Evolutionary conservation across 2,888 invertebrate species (phyloP).

Genomic region (Mesochorus sp.): DNA sequence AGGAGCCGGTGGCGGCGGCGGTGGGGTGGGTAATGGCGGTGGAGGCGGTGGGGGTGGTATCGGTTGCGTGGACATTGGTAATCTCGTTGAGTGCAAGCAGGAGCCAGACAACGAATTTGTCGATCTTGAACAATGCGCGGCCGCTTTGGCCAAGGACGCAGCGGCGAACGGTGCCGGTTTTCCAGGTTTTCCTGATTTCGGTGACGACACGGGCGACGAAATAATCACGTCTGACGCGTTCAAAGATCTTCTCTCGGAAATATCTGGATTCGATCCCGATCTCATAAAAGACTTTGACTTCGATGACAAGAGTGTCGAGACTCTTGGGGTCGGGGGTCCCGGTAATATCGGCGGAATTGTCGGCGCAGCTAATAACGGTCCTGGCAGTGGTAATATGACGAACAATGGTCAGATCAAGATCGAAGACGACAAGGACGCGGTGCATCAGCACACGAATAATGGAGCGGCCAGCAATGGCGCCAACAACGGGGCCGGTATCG

Average conservation of each 20-base stretch:
- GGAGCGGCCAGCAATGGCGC: conserved; percentile 70
- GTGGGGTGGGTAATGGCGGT: conserved; percentile 73
- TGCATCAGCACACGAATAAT: conserved; percentile 73
- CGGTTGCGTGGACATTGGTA: conserved; percentile 84
- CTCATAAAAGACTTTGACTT: conserved; percentile 92
- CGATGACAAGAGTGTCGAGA: conserved; percentile 84
- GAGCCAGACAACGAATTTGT: conserved; percentile 94
- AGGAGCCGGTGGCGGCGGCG: conserved; percentile 82
- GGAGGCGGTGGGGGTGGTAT: conserved; percentile 68
- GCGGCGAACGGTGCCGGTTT: conserved; percentile 89
- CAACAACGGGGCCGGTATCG: conserved; percentile 66
- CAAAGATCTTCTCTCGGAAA: conserved; percentile 94
- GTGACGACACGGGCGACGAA: conserved; percentile 92
- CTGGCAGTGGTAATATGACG: conserved; percentile 65
- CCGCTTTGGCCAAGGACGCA: conserved; percentile 92
- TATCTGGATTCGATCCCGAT: conserved; percentile 91
- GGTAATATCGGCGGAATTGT: conserved; percentile 53
- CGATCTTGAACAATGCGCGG: conserved; percentile 92
- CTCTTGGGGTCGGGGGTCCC: conserved; percentile 61
- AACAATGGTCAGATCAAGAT: conserved; percentile 79
- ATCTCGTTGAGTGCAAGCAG: conserved; percentile 91
- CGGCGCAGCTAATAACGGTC: conserved; percentile 63
- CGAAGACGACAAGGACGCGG: conserved; percentile 79
- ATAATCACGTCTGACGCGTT: conserved; percentile 89
- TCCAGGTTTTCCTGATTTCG: conserved; percentile 91